Percentiles rank a stretch among this genome's conserved stretches.
These are phyloP conservation scores for Scomberomorus guttatus DNA, from an alignment of 2,797 vertebrate species.

Conservation along the genomic window DNA sequence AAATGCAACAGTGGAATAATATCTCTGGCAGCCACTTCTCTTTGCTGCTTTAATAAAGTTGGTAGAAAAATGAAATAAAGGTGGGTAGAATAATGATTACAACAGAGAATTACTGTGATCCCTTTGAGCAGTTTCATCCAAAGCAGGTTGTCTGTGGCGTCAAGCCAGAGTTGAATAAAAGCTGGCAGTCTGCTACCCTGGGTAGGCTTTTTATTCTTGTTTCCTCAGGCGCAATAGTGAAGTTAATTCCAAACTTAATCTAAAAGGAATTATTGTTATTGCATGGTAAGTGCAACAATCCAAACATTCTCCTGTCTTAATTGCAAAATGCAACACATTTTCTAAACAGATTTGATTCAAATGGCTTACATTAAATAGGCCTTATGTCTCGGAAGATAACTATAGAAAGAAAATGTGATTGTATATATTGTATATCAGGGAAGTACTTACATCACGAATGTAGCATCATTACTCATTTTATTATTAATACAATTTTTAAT, in stretches of 20 bases:
- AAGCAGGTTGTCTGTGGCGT: conserved; percentile 41
- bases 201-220: conserved; percentile 20
- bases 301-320: neutral
- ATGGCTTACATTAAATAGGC: no score
- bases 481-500: no score
- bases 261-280: conserved; percentile 19
- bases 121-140: conserved; percentile 56
- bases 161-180: conserved; percentile 51
- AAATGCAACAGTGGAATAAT: conserved; percentile 69
- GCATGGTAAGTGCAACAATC: neutral
- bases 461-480: no score
- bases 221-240: conserved; percentile 22
- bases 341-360: neutral
- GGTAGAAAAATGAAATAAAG: conserved; percentile 64
- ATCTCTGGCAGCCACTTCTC: conserved; percentile 62
- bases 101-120: conserved; percentile 55
- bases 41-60: conserved; percentile 73
- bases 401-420: no score
- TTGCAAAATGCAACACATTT: conserved; percentile 9
- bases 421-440: no score
- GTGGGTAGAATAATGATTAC: conserved; percentile 74
- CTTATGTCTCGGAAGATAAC: no score
- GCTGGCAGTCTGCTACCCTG: conserved; percentile 15
- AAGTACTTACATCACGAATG: no score
- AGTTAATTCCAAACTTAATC: conserved; percentile 30